A percentile compares a stretch with the other conserved stretches of the same genome.
phyloP scores from a whole-genome alignment of 2,888 invertebrate genomes.

The Nesidiocoris tenuis region DNA sequence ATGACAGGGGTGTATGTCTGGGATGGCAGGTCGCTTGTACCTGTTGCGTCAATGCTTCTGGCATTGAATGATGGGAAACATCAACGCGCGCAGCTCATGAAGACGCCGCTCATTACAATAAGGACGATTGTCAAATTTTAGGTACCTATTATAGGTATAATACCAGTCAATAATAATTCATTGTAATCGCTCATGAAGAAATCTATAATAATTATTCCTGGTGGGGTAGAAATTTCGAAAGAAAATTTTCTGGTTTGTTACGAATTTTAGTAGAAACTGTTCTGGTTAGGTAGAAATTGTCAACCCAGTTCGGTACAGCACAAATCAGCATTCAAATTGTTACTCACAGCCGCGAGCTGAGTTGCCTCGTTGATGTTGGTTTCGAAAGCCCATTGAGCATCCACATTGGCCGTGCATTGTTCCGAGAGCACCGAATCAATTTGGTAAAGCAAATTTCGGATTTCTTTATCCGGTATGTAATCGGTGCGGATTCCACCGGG shows the following conservation, averaged over 20 bases:
- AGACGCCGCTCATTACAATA: no score
- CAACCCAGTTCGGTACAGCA: no score
- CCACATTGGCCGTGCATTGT: conserved; percentile 82
- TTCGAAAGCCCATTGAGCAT: conserved; percentile 85
- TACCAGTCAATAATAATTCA: no score
- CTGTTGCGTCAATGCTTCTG: background rate
- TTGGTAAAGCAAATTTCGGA: conserved; percentile 65
- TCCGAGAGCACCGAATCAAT: conserved; percentile 75
- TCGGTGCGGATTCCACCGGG: conserved; percentile 34
- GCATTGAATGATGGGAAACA: background rate
- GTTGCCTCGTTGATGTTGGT: conserved; percentile 81
- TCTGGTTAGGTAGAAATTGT: no score
- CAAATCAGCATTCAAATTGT: no score
- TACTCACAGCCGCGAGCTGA: conserved; percentile 79
- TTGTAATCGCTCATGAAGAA: no score
- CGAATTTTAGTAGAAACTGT: no score
- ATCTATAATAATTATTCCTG: no score
- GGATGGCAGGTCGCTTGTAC: background rate
- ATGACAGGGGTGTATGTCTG: background rate
- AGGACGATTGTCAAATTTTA: no score
- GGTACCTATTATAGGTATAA: no score
- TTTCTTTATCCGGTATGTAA: conserved; percentile 53
- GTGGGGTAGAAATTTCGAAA: no score
- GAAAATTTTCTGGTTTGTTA: no score
- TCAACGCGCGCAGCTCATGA: background rate